Evolutionary conservation across 2,113 vertebrate species (phyloP), one percentile per base, ranked within the genome.

Genomic region (Xiphophorus couchianus): DNA sequence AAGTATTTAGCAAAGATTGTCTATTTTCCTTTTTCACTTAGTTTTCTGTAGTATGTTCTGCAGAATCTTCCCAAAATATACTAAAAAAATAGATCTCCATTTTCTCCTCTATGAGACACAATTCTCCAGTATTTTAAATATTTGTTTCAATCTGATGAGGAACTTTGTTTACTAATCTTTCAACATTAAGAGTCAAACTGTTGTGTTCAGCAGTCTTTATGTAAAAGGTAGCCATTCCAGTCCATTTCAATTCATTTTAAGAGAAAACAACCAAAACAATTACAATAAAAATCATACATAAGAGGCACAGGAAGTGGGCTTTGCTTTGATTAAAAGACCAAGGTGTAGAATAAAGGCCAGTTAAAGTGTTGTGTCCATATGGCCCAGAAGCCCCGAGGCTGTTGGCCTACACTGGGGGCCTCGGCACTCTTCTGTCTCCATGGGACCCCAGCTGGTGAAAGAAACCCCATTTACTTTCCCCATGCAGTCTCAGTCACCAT

Each of bases 361-460:
- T 90, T 88, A 87, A 92, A 93, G 91, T 89, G 88, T 94, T 69
- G 93, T 94, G 95, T 97, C 97, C 98, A 98, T 98, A 96, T 99
- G 98, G 97, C 95, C 94, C 94, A 84, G 92, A 94, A 95, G 95
- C 97, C 97, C 94, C 19, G 81, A 91, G 96, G 96, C 96, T 95
- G 95, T 81, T 91, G 94, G 92, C 95, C 94, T 94, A 89, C 94
- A 95, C 91, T 93, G 94, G 95, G 93, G 95, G 95, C 86, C 95
- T 95, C 95, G 91, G 85, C 89, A 89, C 92, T 89, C 95, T 96
- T 95, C 95, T 95, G 95, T 96, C 96, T 96, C 94, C 94, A 93
- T 94, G 93, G 90, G 96, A 97, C 96, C 97, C 97, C 98, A 99
- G 98, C 97, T 99, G 98, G 97, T 95, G 96, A 96, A 96, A 96